These are phyloP conservation scores for Karalla daura DNA, from an alignment of 2,797 vertebrate genomes.

Conservation along the genomic window DNA sequence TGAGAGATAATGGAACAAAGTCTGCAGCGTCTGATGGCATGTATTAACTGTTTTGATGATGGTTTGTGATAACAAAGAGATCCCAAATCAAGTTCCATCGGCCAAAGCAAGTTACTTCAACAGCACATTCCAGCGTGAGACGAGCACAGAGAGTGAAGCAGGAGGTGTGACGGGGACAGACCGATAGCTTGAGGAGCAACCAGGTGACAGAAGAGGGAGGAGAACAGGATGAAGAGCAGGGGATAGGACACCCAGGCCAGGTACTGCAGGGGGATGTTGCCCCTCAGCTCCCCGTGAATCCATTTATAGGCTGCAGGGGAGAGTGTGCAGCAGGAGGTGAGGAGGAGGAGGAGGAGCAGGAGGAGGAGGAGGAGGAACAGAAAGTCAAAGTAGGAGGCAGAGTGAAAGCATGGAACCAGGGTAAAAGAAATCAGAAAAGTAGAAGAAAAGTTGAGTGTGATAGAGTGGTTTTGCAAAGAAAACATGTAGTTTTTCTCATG, in stretches of 20 bases:
- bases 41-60: too few species aligned
- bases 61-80: too few species aligned
- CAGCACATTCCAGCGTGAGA: too few species aligned
- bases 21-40: too few species aligned
- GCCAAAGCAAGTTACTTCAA: too few species aligned
- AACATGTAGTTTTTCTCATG: too few species aligned
- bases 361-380: not conserved
- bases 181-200: conserved; percentile 95
- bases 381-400: not conserved
- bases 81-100: too few species aligned
- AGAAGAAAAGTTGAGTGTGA: too few species aligned
- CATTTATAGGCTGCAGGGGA: conserved; percentile 91
- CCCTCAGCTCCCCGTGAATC: conserved; percentile 86
- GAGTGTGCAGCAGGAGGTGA: not conserved
- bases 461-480: too few species aligned
- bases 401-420: too few species aligned
- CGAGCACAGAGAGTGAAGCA: not conserved
- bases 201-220: conserved; percentile 93
- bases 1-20: too few species aligned
- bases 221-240: conserved; percentile 91
- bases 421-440: too few species aligned
- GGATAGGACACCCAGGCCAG: conserved; percentile 93
- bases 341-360: not conserved
- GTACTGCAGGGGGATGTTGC: conserved; percentile 90
- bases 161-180: conserved; percentile 69